Evolutionary conservation across 2,888 invertebrate species (phyloP).

Genomic region (Allacma fusca): DNA sequence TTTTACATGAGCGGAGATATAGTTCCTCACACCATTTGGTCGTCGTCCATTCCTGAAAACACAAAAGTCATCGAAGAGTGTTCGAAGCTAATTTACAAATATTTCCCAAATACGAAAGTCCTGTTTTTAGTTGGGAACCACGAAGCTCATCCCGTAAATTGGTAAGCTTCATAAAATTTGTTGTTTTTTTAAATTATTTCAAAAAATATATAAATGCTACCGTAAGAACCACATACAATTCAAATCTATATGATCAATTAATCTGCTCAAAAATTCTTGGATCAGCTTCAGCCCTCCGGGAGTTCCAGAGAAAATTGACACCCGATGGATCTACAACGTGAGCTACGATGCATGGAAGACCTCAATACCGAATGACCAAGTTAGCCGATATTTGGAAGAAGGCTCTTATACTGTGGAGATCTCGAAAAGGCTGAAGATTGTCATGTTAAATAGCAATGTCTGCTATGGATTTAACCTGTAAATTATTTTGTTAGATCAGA

Average conservation of each 20-base stretch:
- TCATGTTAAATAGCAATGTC: constrained; percentile 68
- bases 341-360: constrained; percentile 65
- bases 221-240: no score
- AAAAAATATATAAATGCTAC: no score
- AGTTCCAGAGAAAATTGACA: constrained; percentile 63
- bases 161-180: no score
- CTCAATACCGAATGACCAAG: constrained; percentile 65
- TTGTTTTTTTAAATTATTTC: no score
- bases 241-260: no score
- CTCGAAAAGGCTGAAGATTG: constrained; percentile 64
- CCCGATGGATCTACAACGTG: constrained; percentile 67
- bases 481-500: background rate
- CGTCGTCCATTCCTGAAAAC: constrained; percentile 63
- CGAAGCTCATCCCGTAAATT: constrained; percentile 68
- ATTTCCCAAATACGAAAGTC: constrained; percentile 63
- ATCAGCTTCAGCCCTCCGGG: constrained; percentile 66
- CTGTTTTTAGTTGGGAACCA: constrained; percentile 69
- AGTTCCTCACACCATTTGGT: constrained; percentile 68
- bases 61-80: constrained; percentile 52
- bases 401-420: constrained; percentile 66
- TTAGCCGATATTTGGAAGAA: constrained; percentile 59
- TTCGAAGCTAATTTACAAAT: constrained; percentile 51
- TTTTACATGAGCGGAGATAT: constrained; percentile 68
- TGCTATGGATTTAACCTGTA: constrained; percentile 66
- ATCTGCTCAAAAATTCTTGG: no score